phyloP scores from a whole-genome alignment of 2,797 vertebrate species.

The Ataeniobius toweri region DNA sequence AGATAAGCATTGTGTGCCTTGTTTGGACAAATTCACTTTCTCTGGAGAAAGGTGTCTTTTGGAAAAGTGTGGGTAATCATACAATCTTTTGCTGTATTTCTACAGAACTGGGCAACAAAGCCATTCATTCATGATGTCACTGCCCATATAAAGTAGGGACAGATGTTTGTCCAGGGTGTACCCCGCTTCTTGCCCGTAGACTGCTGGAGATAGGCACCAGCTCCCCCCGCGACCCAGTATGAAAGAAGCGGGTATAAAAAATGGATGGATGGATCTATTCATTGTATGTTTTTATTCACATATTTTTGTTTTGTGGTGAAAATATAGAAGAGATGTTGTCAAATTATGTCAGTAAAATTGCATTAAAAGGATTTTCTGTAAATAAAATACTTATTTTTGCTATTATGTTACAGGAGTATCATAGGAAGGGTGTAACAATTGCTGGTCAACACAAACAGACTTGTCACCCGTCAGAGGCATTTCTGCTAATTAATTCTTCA shows the following conservation, averaged over 20 bases:
- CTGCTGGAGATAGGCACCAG: no score
- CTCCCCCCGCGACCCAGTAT: no score
- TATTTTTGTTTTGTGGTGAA: not conserved
- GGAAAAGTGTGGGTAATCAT: not conserved
- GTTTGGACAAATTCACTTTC: not conserved
- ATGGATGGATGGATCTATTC: not conserved
- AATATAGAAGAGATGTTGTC: not conserved
- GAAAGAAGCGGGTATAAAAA: no score
- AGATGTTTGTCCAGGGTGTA: not conserved
- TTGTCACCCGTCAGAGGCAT: conserved; percentile 13
- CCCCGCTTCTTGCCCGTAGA: no score
- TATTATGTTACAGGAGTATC: conserved; percentile 4
- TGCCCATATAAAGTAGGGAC: not conserved
- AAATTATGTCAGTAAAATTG: not conserved
- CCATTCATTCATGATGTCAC: not conserved
- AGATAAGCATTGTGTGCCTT: not conserved
- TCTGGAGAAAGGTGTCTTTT: not conserved
- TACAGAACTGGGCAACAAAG: not conserved
- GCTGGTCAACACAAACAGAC: conserved; percentile 19
- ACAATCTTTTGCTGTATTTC: not conserved
- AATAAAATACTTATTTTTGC: not conserved
- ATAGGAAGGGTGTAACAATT: conserved; percentile 3
- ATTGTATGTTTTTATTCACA: not conserved
- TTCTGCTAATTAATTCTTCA: conserved; percentile 37
- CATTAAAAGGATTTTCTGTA: not conserved